Conservation (phyloP, 2,797 vertebrate genomes). For the Gymnoscopelus microlampas region DNA sequence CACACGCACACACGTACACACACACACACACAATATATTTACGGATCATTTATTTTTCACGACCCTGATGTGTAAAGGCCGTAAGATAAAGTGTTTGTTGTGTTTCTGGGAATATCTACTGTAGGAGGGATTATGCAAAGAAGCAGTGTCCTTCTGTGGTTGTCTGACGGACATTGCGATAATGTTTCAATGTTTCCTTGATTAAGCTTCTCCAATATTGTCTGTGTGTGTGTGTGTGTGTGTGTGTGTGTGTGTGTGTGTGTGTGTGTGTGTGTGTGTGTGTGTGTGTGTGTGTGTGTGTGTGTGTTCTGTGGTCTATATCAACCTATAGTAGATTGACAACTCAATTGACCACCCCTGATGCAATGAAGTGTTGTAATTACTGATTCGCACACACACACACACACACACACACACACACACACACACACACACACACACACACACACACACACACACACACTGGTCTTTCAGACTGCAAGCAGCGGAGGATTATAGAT, state of each 20-base stretch:
- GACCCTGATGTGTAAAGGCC: no score
- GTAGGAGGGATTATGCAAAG: no score
- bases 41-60: no score
- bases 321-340: slow-evolving; percentile 51
- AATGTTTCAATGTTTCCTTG: no score
- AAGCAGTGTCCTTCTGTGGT: no score
- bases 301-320: neutral
- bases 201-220: neutral
- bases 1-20: no score
- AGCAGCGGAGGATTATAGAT: slow-evolving; percentile 21
- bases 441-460: slow-evolving; percentile 10
- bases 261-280: neutral
- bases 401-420: slow-evolving; percentile 5
- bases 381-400: slow-evolving; percentile 41
- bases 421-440: slow-evolving; percentile 22
- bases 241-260: neutral
- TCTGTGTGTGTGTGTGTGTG: neutral
- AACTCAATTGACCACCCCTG: slow-evolving; percentile 61
- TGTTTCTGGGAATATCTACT: no score
- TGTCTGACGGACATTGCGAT: no score
- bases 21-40: no score
- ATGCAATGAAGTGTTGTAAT: slow-evolving; percentile 64
- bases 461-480: neutral
- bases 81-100: no score
- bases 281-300: neutral